Percentiles rank a stretch among this genome's conserved stretches.
phyloP scores from a whole-genome alignment of 2,113 vertebrate genomes.

The Saguinus midas region DNA sequence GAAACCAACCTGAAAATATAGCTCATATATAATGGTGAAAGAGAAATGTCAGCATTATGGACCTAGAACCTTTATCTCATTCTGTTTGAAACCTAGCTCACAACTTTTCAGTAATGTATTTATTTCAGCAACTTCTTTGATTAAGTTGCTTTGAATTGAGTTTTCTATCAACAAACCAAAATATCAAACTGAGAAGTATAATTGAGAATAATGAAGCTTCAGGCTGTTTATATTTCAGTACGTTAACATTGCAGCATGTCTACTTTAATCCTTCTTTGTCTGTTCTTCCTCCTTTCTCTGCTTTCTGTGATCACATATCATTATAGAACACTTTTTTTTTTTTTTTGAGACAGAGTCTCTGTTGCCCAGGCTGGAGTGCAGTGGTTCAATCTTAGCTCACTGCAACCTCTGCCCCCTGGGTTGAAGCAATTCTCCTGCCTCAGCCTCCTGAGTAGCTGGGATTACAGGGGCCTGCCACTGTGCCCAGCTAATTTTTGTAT shows the following conservation, averaged over 20 bases:
- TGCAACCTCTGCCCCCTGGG: no score
- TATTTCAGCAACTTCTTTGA: background rate
- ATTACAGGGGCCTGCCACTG: no score
- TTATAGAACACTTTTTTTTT: background rate
- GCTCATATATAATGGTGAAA: background rate
- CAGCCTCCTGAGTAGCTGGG: no score
- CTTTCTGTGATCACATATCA: background rate
- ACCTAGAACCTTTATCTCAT: background rate
- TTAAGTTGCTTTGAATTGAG: background rate
- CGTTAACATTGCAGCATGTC: background rate
- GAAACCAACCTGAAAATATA: background rate
- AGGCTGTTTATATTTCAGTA: background rate
- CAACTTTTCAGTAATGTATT: background rate
- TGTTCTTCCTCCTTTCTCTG: background rate
- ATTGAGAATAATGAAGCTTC: background rate
- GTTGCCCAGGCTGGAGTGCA: no score
- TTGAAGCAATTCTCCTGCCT: no score
- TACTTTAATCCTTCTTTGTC: background rate
- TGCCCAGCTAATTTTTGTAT: no score
- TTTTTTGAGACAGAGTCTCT: no score
- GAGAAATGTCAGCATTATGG: background rate
- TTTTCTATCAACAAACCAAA: background rate
- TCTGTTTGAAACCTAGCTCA: background rate
- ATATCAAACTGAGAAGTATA: background rate
- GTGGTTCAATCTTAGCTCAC: no score